Evolutionary conservation across 2,888 invertebrate genomes (phyloP), one percentile per base, ranked within the genome.

Genomic region (Balanococcus diminutus): DNA sequence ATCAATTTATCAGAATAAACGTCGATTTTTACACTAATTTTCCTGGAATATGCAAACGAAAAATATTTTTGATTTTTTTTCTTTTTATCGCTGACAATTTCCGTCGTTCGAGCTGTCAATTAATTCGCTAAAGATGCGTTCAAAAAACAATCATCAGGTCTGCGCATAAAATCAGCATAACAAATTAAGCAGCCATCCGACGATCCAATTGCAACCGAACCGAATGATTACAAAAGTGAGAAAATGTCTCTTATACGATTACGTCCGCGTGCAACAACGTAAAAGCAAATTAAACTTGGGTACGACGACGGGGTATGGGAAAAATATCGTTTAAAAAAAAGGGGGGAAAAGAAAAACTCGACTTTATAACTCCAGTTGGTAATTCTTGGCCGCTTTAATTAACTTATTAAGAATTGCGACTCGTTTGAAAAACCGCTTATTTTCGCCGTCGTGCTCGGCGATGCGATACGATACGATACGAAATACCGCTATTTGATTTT

Each of bases 351-450:
- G 11, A 42, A 42, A 11, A 3, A 14, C 42, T n/a, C n/a, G n/a
- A n/a, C 42, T 3, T 51, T n/a, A 5, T n/a, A 51, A 51, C 19
- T 67, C 28, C 28, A 67, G 28, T 67, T 67, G 14, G 61, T 67
- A 67, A 67, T 67, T 67, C 8, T 22, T 28, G 22, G 28, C 9
- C 61, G 61, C 61, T 22, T 67, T 67, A 67, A 67, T 67, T 67
- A 67, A 25, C 28, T 67, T 28, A 67, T 67, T 67, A 67, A 25
- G 28, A 67, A 67, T 11, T 67, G 2, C 22, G 28, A 28, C 61
- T 67, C 61, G 61, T 67, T 22, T 67, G 61, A 67, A 28, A 67
- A 67, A 28, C 25, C 61, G 61, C 28, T 67, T 67, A 67, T 67
- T 67, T 67, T 67, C 28, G 61, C 61, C 25, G 28, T 28, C 61